phyloP scores from a whole-genome alignment of 35 echinoderm and acorn worm species.

The Ptychodera flava region DNA sequence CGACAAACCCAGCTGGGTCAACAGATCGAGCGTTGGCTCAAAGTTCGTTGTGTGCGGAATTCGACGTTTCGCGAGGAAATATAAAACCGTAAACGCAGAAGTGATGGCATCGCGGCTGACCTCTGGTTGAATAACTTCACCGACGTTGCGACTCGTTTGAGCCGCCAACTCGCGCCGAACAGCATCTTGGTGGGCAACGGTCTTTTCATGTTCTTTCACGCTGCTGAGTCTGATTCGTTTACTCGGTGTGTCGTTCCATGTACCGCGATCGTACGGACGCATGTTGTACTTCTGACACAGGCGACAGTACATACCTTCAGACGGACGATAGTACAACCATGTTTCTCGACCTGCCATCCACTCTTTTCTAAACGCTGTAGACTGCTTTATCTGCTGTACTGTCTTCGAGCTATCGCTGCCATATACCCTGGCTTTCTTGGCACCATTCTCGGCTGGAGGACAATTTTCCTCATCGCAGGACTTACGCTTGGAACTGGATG shows the following conservation, averaged over 20 bases:
- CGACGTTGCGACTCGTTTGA: not conserved
- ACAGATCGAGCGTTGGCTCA: conserved; percentile 18
- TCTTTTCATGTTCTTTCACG: conserved; percentile 34
- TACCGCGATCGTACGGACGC: conserved; percentile 20
- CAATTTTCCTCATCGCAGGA: not conserved
- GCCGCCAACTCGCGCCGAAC: not conserved
- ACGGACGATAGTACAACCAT: not conserved
- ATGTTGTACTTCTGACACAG: conserved; percentile 41
- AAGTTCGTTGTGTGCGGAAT: conserved; percentile 37
- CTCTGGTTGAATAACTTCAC: not conserved
- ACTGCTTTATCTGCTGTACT: not conserved
- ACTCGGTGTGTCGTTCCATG: conserved; percentile 25
- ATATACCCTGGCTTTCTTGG: not conserved
- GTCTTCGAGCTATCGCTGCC: not conserved
- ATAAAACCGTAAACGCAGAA: conserved; percentile 27
- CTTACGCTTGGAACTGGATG: not conserved
- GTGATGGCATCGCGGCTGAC: conserved; percentile 9
- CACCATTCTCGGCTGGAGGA: not conserved
- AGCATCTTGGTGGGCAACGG: not conserved
- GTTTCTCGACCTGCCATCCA: not conserved
- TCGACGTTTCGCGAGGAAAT: conserved; percentile 32
- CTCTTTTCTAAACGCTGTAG: not conserved
- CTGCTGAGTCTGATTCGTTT: conserved; percentile 18
- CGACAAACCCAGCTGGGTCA: conserved; percentile 6
- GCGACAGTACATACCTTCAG: conserved; percentile 43